These are phyloP conservation scores for Oreocharis arfaki DNA, from an alignment of 2,113 vertebrate species.

Conservation along the genomic window DNA sequence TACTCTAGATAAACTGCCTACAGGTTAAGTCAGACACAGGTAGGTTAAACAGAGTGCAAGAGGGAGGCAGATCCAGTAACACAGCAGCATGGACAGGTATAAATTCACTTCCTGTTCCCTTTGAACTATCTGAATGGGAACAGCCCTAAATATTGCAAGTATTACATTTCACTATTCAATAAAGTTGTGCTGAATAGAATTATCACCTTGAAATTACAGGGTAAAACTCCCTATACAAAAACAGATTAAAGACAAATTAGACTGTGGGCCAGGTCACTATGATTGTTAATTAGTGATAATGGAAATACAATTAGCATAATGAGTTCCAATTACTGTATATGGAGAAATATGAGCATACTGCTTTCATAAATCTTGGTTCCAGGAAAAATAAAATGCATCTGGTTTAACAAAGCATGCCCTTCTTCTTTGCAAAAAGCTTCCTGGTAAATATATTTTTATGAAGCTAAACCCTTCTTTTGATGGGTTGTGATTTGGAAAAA, in stretches of 20 bases:
- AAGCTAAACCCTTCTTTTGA: constrained; percentile 70
- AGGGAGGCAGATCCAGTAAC: neutral
- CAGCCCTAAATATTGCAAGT: constrained; percentile 60
- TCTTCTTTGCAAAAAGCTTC: constrained; percentile 68
- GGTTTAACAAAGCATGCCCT: constrained; percentile 77
- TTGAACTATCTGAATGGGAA: constrained; percentile 45
- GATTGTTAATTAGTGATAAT: constrained; percentile 89
- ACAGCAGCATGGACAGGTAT: neutral
- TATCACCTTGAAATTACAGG: constrained; percentile 85
- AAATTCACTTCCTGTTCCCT: constrained; percentile 16
- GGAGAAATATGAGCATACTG: constrained; percentile 81
- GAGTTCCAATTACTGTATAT: constrained; percentile 81
- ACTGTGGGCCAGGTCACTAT: constrained; percentile 85
- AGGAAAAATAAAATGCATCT: constrained; percentile 82
- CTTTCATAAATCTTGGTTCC: constrained; percentile 80
- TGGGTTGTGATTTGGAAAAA: constrained; percentile 50
- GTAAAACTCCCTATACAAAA: constrained; percentile 81
- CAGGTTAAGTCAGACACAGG: neutral
- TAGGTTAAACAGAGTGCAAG: neutral
- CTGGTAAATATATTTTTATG: constrained; percentile 71
- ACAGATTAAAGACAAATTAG: constrained; percentile 89
- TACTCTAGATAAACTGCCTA: neutral
- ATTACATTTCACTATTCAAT: constrained; percentile 73
- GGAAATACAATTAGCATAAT: constrained; percentile 88
- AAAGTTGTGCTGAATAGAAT: constrained; percentile 79